Conservation (phyloP, 2,113 vertebrate species). For the Pteropus alecto region DNA sequence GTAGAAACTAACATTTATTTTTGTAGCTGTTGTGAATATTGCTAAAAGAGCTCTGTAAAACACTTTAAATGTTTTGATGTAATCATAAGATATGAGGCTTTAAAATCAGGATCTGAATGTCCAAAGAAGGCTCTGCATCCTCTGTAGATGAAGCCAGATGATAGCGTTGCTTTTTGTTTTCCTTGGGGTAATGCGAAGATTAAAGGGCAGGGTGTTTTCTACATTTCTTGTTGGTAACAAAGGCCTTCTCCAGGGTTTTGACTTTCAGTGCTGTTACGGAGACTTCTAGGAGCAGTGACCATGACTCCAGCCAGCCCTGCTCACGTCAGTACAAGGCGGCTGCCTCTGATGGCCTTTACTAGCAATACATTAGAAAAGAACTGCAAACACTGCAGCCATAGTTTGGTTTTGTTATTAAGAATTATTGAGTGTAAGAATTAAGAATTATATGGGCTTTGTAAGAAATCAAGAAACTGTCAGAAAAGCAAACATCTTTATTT, state of each 20-base stretch:
- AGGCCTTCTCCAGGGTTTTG: not conserved
- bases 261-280: not conserved
- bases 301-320: not conserved
- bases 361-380: not conserved
- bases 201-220: constrained; percentile 17
- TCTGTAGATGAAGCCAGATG: not conserved
- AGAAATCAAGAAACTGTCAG: constrained; percentile 24
- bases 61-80: constrained; percentile 51
- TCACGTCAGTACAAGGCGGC: not conserved
- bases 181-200: constrained; percentile 12
- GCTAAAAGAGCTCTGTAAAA: constrained; percentile 54
- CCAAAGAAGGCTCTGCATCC: not conserved
- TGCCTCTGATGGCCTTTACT: not conserved
- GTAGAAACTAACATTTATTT: constrained; percentile 11
- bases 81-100: constrained; percentile 28
- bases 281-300: not conserved
- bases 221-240: constrained; percentile 13
- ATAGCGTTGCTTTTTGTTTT: not conserved
- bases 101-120: constrained; percentile 18
- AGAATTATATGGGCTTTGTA: not conserved
- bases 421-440: not conserved
- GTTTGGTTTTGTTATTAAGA: not conserved
- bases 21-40: constrained; percentile 28
- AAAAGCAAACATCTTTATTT: not conserved
- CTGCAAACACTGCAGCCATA: not conserved